Evolutionary conservation across 1,140 invertebrate genomes (phyloP), one percentile per base, ranked within the genome.

Genomic region (Calliphora vicina): DNA sequence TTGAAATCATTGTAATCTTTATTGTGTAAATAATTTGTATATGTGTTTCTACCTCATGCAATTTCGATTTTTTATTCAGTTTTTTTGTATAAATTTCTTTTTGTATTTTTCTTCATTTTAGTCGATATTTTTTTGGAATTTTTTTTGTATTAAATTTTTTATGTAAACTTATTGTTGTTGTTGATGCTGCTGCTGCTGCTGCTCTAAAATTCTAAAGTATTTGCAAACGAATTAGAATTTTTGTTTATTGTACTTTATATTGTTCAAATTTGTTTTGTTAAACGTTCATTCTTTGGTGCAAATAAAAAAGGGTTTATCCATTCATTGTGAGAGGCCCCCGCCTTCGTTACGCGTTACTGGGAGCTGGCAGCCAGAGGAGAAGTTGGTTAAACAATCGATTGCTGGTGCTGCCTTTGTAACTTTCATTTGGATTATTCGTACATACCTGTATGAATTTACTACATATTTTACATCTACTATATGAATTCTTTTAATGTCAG

Each of bases 201-300:
- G n/a, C n/a, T n/a, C n/a, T n/a, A n/a, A 17, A 25, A 5, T 20
- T 10, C 35, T 35, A 23, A 67, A 67, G 61, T 67, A 67, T 67
- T 67, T 67, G n/a, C 8, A 67, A 67, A 67, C 61, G n/a, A 67
- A 67, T 67, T 67, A 67, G 61, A 67, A 67, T 67, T 67, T 67
- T 67, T 35, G 35, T 35, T 35, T 67, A 23, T 23, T 23, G n/a
- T 23, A 67, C n/a, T 25, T 50, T 50, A 35, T 35, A 57, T 67
- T 67, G n/a, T 67, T 67, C 9, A 67, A 67, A 10, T 67, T 23
- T 67, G 15, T 57, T 57, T 57, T 57, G 1, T 57, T 35, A 35
- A 35, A 35, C 8, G 29, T 35, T 35, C 5, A 35, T 35, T 35
- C 35, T 57, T 57, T 57, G 6, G 15, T 1, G 15, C 12, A n/a